Base-by-base conservation (phyloP, 35 echinoderm and acorn worm species). In the Heliocidaris erythrogramma region DNA sequence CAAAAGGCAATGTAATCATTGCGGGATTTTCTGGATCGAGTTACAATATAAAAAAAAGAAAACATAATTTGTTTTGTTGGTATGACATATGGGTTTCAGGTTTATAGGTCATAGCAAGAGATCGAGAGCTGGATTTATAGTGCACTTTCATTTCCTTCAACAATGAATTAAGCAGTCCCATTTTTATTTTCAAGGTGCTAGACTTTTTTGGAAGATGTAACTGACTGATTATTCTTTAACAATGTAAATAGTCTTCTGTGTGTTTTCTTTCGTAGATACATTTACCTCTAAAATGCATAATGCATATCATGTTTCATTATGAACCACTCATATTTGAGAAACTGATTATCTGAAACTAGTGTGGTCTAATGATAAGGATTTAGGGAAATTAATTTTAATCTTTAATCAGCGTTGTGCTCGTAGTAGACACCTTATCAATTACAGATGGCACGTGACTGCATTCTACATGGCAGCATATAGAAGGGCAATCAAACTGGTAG, bases 381-480 rank as follows among this genome's bases (percentile, higher is more conserved):
- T 78, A 7, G 27, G 65, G 65, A 78, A 78, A 78, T 78, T 78
- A 78, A 78, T 78, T 78, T 21, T 78, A 78, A 78, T 78, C 65
- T 27, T 71, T 71, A 71, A 78, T 78, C 65, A 78, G 27, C 21
- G 65, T n/a, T 78, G 7, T 78, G 65, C 21, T 24, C 18, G 65
- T 78, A 78, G 21, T 78, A 78, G 65, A 78, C 65, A 24, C 65
- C 65, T 78, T 78, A 78, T 78, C 65, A 78, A 78, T 78, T 78
- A 78, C 21, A 78, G 21, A n/a, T 78, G 0, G 24, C 65, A 78
- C 65, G 8, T 78, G 65, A 78, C 7, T 18, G 27, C 65, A 27
- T 78, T 78, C 65, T 27, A 18, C 65, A 78, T 78, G 65, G 7
- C 17, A 24, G n/a, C n/a, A 5, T 78, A 78, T 78, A 78, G 17